phyloP scores from a whole-genome alignment of 2,113 vertebrate species.

The Nannospalax galili region DNA sequence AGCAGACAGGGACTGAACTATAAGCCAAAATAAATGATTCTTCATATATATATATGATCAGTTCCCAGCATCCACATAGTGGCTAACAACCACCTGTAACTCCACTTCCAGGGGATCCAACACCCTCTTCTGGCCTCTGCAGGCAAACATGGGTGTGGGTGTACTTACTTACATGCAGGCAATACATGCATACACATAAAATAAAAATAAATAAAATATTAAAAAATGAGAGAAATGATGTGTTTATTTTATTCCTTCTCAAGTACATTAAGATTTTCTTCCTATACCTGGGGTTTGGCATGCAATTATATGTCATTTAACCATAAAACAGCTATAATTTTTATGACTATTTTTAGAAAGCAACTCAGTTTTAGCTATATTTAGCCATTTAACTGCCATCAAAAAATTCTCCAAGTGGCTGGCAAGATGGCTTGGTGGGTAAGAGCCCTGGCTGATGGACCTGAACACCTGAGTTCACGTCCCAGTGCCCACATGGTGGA shows the following conservation, averaged over 20 bases:
- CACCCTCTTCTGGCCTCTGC: too few relatives aligned
- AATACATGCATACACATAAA: too few relatives aligned
- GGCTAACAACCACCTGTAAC: too few relatives aligned
- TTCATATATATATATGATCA: too few relatives aligned
- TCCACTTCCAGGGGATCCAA: too few relatives aligned
- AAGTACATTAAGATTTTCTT: background rate
- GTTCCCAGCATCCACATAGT: too few relatives aligned
- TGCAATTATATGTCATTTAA: conserved; percentile 25
- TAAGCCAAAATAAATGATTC: background rate
- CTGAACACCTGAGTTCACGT: background rate
- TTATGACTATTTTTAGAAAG: conserved; percentile 31
- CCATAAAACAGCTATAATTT: background rate
- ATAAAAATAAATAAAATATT: background rate
- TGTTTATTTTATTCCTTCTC: background rate
- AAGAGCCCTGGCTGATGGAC: background rate
- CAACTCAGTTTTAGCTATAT: background rate
- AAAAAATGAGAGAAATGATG: background rate
- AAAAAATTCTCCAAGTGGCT: background rate
- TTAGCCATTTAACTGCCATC: background rate
- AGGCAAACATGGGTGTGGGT: too few relatives aligned
- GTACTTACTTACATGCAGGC: too few relatives aligned
- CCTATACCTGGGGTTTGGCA: background rate
- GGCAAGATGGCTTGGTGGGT: background rate
- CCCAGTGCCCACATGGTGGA: background rate
- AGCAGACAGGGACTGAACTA: background rate